phyloP scores from a whole-genome alignment of 2,113 vertebrate genomes.

The Heliornis fulica region DNA sequence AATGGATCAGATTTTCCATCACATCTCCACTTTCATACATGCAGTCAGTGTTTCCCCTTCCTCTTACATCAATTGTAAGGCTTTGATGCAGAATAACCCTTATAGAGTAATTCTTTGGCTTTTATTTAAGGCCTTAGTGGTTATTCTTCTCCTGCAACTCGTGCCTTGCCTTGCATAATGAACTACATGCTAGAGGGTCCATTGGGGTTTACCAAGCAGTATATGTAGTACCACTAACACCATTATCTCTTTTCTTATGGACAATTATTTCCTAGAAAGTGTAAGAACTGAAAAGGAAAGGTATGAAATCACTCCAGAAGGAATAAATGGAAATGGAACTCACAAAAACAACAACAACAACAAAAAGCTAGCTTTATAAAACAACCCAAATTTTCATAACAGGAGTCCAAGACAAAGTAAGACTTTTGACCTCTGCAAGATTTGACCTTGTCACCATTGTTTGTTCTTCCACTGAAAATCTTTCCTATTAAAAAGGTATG shows the following conservation, averaged over 20 bases:
- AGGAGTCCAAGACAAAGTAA: neutral
- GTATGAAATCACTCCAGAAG: neutral
- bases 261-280: neutral
- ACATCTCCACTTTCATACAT: neutral
- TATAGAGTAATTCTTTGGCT: neutral
- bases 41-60: slow-evolving; percentile 4
- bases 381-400: neutral
- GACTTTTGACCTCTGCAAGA: neutral
- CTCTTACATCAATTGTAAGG: neutral
- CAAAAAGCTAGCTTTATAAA: neutral
- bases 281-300: neutral
- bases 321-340: neutral
- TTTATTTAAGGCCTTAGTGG: neutral
- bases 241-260: neutral
- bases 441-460: neutral
- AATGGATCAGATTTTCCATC: slow-evolving; percentile 17
- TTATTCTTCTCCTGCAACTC: neutral
- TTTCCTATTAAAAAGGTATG: neutral
- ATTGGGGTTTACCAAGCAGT: neutral
- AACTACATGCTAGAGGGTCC: neutral
- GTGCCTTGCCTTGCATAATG: neutral
- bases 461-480: neutral
- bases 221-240: neutral
- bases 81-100: neutral
- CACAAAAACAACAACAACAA: no score